These are phyloP conservation scores for Meliscaeva auricollis DNA, from an alignment of 2,888 invertebrate species.

Conservation along the genomic window DNA sequence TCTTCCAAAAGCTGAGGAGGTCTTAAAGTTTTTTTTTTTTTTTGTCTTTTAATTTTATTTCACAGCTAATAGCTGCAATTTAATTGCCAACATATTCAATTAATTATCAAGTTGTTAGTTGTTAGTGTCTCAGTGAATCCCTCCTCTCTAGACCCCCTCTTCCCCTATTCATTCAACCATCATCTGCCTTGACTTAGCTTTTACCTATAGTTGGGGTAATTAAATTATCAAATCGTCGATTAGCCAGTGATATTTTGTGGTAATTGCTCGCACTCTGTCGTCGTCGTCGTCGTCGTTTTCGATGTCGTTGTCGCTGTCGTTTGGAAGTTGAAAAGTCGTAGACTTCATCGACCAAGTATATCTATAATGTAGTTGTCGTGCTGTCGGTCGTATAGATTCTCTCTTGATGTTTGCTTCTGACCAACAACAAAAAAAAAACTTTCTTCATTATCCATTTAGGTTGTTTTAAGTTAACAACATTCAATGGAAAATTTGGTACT, in stretches of 20 bases:
- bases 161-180: constrained; percentile 18
- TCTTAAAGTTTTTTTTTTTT: background rate
- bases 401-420: constrained; percentile 9
- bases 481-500: background rate
- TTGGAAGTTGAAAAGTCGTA: constrained; percentile 29
- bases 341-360: background rate
- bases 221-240: constrained; percentile 74
- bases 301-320: constrained; percentile 42
- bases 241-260: constrained; percentile 75
- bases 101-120: constrained; percentile 75
- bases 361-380: background rate
- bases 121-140: constrained; percentile 40
- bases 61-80: constrained; percentile 67
- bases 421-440: constrained; percentile 25
- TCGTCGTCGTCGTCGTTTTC: constrained; percentile 37
- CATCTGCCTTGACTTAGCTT: constrained; percentile 60
- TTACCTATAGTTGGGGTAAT: constrained; percentile 55
- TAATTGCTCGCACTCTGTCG: constrained; percentile 75
- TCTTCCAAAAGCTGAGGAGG: background rate
- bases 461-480: constrained; percentile 1
- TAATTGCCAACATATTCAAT: constrained; percentile 76
- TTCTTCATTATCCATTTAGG: constrained; percentile 20
- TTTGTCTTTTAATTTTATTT: constrained; percentile 19
- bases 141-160: constrained; percentile 17
- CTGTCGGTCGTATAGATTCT: constrained; percentile 9